Evolutionary conservation across 2,888 invertebrate species (phyloP), one percentile per base, ranked within the genome.

Genomic region (Zaprionus lineosus): DNA sequence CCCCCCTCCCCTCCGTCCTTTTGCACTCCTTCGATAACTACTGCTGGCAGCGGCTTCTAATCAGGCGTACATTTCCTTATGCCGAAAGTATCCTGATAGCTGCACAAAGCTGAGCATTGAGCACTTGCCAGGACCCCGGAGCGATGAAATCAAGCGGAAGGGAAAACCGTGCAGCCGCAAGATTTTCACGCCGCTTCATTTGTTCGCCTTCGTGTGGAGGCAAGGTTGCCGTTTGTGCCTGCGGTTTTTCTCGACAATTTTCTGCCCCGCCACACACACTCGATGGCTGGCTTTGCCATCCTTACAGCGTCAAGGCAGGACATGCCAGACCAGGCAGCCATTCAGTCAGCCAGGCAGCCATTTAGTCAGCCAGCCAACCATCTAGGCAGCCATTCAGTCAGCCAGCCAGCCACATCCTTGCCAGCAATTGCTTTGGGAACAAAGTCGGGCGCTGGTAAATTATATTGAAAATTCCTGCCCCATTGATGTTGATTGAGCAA

Each of bases 401-500:
- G n/a, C n/a, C n/a, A n/a, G n/a, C 24, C 50, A 40, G n/a, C 53
- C 31, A 21, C 50, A 52, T 43, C 64, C 52, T 21, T 28, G 36
- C 51, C 41, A 40, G 16, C 34, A 19, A 59, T 63, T 40, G 57
- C 61, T 82, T 78, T 63, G 70, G 64, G 59, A 65, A 62, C 74
- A 41, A 8, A 3, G 16, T 48, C 34, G 36, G 47, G 18, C 67
- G 56, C 73, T n/a, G n/a, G 81, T 86, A 81, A 81, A 81, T 81
- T 81, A 81, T 84, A 68, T 86, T 84, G 77, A 44, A 86, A 81
- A 81, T 81, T 81, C 81, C 84, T 76, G 73, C 73, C 73, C 81
- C 70, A 86, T 86, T 81, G 86, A 81, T 86, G 81, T 81, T 81
- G 81, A 81, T 81, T 81, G 81, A 86, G 86, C 86, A 81, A 81